These are phyloP conservation scores for Gallinago undulata DNA, from an alignment of 2,113 vertebrate species.

Conservation along the genomic window DNA sequence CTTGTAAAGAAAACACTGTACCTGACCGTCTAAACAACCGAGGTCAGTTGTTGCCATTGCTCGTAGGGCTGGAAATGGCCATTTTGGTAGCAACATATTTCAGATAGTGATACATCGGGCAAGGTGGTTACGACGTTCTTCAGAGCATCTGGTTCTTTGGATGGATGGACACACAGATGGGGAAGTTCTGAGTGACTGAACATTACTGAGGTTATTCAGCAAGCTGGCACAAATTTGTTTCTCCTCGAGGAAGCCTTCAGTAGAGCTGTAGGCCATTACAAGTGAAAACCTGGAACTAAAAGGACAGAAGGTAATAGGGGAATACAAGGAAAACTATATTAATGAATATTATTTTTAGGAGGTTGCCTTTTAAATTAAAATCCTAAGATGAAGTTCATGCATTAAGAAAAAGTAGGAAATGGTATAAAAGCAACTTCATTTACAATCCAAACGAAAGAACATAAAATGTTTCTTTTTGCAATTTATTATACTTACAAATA, in stretches of 20 bases:
- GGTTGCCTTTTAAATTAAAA: constrained; percentile 11
- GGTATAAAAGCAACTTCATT: not conserved
- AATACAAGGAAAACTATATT: not conserved
- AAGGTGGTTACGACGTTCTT: constrained; percentile 29
- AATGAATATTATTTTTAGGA: constrained; percentile 20
- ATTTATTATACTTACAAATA: not conserved
- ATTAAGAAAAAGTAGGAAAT: not conserved
- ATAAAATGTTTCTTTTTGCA: not conserved
- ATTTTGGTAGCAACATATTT: constrained; percentile 14
- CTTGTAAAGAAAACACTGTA: not conserved
- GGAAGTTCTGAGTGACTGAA: constrained; percentile 63
- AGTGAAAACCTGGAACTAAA: constrained; percentile 37
- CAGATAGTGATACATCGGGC: constrained; percentile 10
- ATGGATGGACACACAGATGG: constrained; percentile 64
- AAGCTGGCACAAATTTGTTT: constrained; percentile 9
- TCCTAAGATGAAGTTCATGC: not conserved
- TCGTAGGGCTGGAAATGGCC: not conserved
- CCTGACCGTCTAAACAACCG: not conserved
- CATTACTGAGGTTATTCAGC: constrained; percentile 55
- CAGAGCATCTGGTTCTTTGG: constrained; percentile 67
- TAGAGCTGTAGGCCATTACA: constrained; percentile 8
- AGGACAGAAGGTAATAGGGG: not conserved
- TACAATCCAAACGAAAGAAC: not conserved
- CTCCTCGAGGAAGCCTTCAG: constrained; percentile 5
- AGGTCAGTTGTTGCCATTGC: not conserved